Percentiles rank a stretch among this genome's conserved stretches.
Conservation (phyloP, 2,888 invertebrate species). For the Caenorhabditis doughertyi region DNA sequence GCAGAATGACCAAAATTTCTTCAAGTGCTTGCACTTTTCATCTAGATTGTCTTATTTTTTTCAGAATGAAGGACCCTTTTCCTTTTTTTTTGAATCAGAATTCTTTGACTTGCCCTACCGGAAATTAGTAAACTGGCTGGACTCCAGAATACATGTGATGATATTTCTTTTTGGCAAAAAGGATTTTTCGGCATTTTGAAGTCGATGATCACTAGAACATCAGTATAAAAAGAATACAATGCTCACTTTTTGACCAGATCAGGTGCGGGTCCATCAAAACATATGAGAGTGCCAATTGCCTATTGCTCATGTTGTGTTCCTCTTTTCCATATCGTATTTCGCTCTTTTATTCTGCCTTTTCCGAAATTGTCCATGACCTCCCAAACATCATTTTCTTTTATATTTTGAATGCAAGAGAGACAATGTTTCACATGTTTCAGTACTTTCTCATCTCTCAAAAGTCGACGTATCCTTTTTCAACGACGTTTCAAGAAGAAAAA, state of each 20-base stretch:
- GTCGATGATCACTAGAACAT: slow-evolving; percentile 20
- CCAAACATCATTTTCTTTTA: slow-evolving; percentile 29
- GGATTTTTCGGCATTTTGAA: background rate
- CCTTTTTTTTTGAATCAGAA: slow-evolving; percentile 34
- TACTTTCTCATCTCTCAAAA: slow-evolving; percentile 53
- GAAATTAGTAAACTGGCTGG: slow-evolving; percentile 59
- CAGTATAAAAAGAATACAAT: slow-evolving; percentile 12
- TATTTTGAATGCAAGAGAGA: slow-evolving; percentile 28
- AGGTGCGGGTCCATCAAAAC: slow-evolving; percentile 15
- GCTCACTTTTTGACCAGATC: slow-evolving; percentile 7
- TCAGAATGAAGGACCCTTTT: slow-evolving; percentile 12
- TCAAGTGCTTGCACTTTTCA: too few species aligned
- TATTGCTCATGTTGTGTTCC: slow-evolving; percentile 23
- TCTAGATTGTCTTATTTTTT: background rate
- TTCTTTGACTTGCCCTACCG: slow-evolving; percentile 29
- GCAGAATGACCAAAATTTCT: too few species aligned
- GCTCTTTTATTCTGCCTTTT: slow-evolving; percentile 36
- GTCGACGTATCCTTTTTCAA: slow-evolving; percentile 58
- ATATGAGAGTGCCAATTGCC: slow-evolving; percentile 15
- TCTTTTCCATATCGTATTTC: slow-evolving; percentile 49
- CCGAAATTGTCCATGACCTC: slow-evolving; percentile 8
- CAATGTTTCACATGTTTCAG: slow-evolving; percentile 35
- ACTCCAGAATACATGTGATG: slow-evolving; percentile 35
- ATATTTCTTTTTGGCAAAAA: slow-evolving; percentile 7
- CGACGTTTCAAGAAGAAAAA: slow-evolving; percentile 24